Evolutionary conservation across 1,140 invertebrate species (phyloP).

Genomic region (Cydia strobilella): DNA sequence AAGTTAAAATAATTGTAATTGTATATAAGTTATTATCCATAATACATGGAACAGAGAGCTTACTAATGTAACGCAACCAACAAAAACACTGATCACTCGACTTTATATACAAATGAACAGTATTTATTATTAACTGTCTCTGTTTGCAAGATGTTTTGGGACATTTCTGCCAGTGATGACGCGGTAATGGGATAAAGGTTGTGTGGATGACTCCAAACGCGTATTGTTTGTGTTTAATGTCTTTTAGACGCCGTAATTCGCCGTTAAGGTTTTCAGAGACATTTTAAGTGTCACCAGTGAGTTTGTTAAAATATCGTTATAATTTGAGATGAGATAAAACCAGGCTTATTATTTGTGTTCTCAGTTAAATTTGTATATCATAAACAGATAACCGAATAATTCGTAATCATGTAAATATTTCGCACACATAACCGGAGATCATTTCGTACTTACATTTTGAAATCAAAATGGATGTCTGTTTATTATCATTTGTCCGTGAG

Average conservation of each 20-base stretch:
- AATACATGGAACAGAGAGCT: not conserved
- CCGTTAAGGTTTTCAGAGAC: not conserved
- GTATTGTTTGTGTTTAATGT: slow-evolving; percentile 10
- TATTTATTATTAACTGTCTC: not conserved
- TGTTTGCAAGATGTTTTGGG: not conserved
- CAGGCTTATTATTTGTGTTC: no score
- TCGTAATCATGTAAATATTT: no score
- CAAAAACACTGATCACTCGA: not conserved
- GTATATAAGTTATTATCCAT: no score
- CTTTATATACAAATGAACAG: not conserved
- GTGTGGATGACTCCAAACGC: not conserved
- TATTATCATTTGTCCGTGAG: no score
- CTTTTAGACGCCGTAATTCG: not conserved
- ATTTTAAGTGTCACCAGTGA: not conserved
- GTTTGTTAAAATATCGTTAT: no score
- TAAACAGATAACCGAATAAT: no score
- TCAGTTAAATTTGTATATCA: no score
- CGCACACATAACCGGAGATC: no score
- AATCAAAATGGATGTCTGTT: no score
- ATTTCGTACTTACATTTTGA: no score
- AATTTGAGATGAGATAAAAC: no score
- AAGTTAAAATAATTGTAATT: no score
- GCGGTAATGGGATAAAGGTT: not conserved
- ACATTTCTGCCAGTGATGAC: not conserved
- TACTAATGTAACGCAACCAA: not conserved